phyloP scores from a whole-genome alignment of 2,888 invertebrate species.

The Leptopterna dolabrata region DNA sequence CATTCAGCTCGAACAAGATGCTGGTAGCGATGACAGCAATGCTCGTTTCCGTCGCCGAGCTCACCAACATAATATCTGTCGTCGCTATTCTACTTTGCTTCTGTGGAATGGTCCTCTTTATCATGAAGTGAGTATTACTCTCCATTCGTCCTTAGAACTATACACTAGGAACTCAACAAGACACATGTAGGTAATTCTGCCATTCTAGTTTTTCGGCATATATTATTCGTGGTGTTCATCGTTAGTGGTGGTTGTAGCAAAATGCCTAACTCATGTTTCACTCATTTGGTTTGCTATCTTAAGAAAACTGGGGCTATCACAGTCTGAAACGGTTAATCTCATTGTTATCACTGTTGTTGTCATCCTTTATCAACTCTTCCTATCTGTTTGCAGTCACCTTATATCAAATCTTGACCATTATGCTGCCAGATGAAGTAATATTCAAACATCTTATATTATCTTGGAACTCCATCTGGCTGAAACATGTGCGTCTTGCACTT shows the following conservation, averaged over 20 bases:
- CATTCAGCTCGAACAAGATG: conserved; percentile 59
- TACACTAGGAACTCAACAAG: too few species aligned
- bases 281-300: neutral
- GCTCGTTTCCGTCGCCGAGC: conserved; percentile 77
- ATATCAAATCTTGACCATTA: neutral
- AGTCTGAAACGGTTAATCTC: neutral
- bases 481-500: neutral
- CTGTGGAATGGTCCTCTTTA: conserved; percentile 80
- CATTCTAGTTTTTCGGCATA: neutral
- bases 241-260: neutral
- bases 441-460: neutral
- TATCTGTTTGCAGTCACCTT: neutral
- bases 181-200: neutral
- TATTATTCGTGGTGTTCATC: neutral
- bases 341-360: neutral
- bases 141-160: neutral
- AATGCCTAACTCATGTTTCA: neutral
- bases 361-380: neutral
- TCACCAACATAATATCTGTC: conserved; percentile 81
- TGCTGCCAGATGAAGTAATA: neutral
- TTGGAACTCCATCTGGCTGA: neutral
- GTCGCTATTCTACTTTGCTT: conserved; percentile 79
- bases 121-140: conserved; percentile 74
- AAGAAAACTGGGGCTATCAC: neutral
- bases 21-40: conserved; percentile 71